These are phyloP conservation scores for Euschistus heros DNA, from an alignment of 1,140 invertebrate genomes.

Conservation along the genomic window DNA sequence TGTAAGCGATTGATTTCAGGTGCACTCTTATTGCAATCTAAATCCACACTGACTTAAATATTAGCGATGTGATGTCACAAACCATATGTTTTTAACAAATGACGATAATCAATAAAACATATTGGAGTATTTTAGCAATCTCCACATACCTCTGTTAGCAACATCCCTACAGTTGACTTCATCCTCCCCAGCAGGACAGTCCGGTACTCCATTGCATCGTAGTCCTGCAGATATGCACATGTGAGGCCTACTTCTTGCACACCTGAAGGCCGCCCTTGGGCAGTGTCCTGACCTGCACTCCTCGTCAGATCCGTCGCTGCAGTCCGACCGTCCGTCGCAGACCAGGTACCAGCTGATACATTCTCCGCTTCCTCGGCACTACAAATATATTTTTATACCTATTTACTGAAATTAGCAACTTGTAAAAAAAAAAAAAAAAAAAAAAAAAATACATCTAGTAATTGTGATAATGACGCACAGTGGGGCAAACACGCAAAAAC, in stretches of 20 bases:
- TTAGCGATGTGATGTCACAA: too few species aligned
- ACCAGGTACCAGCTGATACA: slow-evolving; percentile 88
- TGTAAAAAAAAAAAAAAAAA: too few species aligned
- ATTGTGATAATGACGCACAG: too few species aligned
- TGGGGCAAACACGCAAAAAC: too few species aligned
- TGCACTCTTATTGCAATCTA: too few species aligned
- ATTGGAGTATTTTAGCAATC: too few species aligned
- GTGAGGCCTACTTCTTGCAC: slow-evolving; percentile 41
- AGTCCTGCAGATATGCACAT: slow-evolving; percentile 61
- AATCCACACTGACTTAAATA: too few species aligned
- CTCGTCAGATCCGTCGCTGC: slow-evolving; percentile 74
- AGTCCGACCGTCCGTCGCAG: slow-evolving; percentile 84
- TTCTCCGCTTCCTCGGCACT: slow-evolving; percentile 66
- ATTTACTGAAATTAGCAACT: slow-evolving; percentile 10
- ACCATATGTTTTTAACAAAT: too few species aligned
- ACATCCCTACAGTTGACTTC: slow-evolving; percentile 58
- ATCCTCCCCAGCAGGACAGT: slow-evolving; percentile 71
- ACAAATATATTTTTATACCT: too few species aligned
- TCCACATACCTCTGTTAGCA: slow-evolving; percentile 44
- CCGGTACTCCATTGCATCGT: slow-evolving; percentile 62
- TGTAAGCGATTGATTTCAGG: too few species aligned
- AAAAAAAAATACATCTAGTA: too few species aligned
- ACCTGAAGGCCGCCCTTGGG: slow-evolving; percentile 52
- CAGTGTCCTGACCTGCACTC: slow-evolving; percentile 45
- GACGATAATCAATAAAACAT: too few species aligned